A percentile compares a stretch with the other conserved stretches of the same genome.
These are phyloP conservation scores for Oscheius sp. DNA, from an alignment of 1,140 invertebrate species.

Conservation along the genomic window DNA sequence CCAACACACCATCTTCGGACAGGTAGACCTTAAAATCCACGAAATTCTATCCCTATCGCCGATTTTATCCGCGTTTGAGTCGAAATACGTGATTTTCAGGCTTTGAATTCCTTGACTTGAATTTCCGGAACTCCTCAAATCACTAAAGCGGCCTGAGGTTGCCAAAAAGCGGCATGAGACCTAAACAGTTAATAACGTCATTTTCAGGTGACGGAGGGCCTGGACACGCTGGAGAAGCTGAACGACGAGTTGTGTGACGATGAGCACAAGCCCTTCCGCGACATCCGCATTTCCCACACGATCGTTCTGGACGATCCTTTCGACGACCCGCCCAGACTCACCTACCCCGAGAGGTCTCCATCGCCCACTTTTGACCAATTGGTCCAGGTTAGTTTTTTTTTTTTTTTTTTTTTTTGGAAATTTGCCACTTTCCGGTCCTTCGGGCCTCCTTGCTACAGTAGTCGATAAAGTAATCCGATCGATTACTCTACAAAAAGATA, in stretches of 20 bases:
- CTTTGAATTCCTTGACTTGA: too few species aligned
- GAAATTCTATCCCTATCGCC: background rate
- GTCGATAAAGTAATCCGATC: too few species aligned
- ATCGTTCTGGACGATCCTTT: constrained; percentile 94
- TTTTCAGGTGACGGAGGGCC: constrained; percentile 76
- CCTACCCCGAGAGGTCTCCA: constrained; percentile 79
- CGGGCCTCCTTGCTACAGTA: too few species aligned
- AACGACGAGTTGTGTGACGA: constrained; percentile 92
- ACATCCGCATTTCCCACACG: constrained; percentile 95
- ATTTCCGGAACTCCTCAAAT: too few species aligned
- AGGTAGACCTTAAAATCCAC: constrained; percentile 62
- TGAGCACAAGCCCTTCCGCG: constrained; percentile 84
- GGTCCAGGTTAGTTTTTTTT: constrained; percentile 65
- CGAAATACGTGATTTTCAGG: too few species aligned
- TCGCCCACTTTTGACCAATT: constrained; percentile 75
- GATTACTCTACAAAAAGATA: too few species aligned
- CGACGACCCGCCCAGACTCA: constrained; percentile 77
- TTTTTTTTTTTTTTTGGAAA: background rate
- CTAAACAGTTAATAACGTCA: background rate
- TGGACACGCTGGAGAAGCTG: constrained; percentile 80
- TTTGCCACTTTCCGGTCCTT: too few species aligned
- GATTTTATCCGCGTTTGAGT: too few species aligned
- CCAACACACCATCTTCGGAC: constrained; percentile 92
- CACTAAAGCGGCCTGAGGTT: too few species aligned
- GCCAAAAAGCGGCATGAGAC: too few species aligned